Base-by-base conservation (phyloP, 2,888 invertebrate species). In the Drosophila yooni region DNA sequence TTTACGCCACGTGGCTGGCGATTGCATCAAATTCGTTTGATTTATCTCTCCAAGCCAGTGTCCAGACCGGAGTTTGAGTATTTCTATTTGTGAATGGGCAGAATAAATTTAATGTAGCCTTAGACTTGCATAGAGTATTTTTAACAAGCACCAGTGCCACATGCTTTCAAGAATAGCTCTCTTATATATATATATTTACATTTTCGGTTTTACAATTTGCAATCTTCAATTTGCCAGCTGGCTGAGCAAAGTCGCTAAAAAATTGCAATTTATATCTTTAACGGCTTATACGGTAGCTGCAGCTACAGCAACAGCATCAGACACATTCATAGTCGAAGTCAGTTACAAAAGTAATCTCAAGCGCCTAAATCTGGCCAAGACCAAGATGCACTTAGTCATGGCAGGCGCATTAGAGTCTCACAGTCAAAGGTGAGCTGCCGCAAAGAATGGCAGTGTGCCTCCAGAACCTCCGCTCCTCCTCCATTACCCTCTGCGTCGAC, bases 1-100 rank as follows among this genome's bases (percentile, higher is more conserved):
- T 92, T 93, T 72, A 89, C 84, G 4, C 56, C 71, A 13, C 70
- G 71, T 1, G 91, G 90, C 36, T 93, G 92, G 93, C 65, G 68
- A 2, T 74, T 89, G n/a, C 92, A 92, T 71, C 76, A 82, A 65
- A 77, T 76, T 40, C 92, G 92, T 13, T 66, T 92, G 31, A 60
- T 83, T 1, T 91, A 90, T 54, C 80, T 92, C 11, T 91, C 92
- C 0, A 86, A 83, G 48, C 92, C 92, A 0, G 73, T 84, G 15
- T 36, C 62, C 0, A 74, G 91, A 4, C 87, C 80, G 0, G 84
- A 83, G 50, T 86, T 59, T 21, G 79, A 88, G 40, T 89, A 86
- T 54, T 89, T 88, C 67, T 86, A 86, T 51, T 70, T 88, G 83
- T 86, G 50, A 88, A 58, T 58, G 31, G 29, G 36, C 40, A n/a